Conservation (phyloP, 2,797 vertebrate species). For the Takifugu ocellatus region DNA sequence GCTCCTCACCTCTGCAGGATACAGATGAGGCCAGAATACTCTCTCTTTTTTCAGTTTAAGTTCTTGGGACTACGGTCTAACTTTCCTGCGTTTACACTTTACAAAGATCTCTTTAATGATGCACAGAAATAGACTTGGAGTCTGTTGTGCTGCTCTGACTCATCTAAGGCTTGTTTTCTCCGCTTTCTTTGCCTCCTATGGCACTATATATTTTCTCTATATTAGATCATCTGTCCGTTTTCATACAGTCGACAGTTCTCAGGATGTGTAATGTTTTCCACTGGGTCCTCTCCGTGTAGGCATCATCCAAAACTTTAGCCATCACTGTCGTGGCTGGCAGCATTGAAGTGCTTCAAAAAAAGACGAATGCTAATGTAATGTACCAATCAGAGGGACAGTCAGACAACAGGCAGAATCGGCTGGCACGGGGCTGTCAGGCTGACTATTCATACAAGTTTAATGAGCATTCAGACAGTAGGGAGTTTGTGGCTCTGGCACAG, state of each 20-base stretch:
- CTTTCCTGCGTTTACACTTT: constrained; percentile 16
- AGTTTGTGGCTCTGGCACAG: constrained; percentile 58
- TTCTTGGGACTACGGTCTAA: constrained; percentile 10
- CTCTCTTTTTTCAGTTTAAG: constrained; percentile 4
- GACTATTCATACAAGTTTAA: constrained; percentile 79
- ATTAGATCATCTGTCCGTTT: constrained; percentile 40
- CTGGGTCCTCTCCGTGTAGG: constrained; percentile 26
- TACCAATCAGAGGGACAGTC: constrained; percentile 47
- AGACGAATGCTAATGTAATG: constrained; percentile 43
- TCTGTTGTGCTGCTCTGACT: constrained; percentile 48
- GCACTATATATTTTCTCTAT: constrained; percentile 28
- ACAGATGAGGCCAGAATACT: background rate
- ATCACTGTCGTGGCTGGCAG: constrained; percentile 44
- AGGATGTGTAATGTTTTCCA: constrained; percentile 39
- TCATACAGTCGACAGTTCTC: constrained; percentile 29
- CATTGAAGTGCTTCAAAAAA: constrained; percentile 41
- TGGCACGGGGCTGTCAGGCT: constrained; percentile 64
- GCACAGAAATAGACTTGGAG: constrained; percentile 38
- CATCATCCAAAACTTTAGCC: constrained; percentile 36
- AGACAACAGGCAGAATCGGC: constrained; percentile 59
- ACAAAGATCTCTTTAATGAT: constrained; percentile 37
- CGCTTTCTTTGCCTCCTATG: constrained; percentile 31
- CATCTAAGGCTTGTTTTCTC: constrained; percentile 37
- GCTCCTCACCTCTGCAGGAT: too few relatives aligned
- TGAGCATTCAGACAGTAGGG: constrained; percentile 72